Base-by-base conservation (phyloP, 23 tunicate genomes). In the Botrylloides violaceus region DNA sequence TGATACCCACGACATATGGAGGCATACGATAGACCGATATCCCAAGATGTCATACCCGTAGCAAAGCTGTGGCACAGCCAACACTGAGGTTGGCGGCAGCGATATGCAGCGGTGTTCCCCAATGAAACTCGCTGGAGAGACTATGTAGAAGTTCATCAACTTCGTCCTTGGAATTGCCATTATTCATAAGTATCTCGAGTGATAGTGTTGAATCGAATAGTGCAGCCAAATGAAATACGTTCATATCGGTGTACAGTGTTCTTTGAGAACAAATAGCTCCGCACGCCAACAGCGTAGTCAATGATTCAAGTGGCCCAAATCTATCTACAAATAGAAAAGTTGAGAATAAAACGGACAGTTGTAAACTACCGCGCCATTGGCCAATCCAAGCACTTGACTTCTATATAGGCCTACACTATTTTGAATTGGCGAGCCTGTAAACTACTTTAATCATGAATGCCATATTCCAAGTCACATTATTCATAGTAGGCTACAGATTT, bases 171-270 rank as follows among this genome's bases (percentile, higher is more conserved):
- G 35, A 63, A 28, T 33, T 63, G 3, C 70, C 70, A 31, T 63
- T 31, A 28, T 68, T 68, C 0, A 68, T 68, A 26, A 68, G 20
- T 21, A 36, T 68, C 47, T 68, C 74, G 6, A 39, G 25, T 0
- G 74, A 68, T 6, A 19, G 47, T 15, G 31, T 6, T 20, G 50
- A 12, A 34, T 90, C 86, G 37, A 90, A 90, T 37, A 71, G 79
- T 12, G 90, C 82, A 57, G 97, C 97, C 5, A 90, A 32, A 63
- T 90, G 97, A 34, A 90, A 48, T 3, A 78, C 85, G 53, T 90
- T 90, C 97, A 90, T 90, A 49, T 65, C 80, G 6, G 72, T 73
- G 75, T 72, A 79, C 33, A 79, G 61, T 30, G 81, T 53, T 1
- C 90, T 57, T 48, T 75, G 85, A n/a, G 58, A 59, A 1, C 83